phyloP scores from a whole-genome alignment of 2,113 vertebrate species.

The Orientallactaga bullata region DNA sequence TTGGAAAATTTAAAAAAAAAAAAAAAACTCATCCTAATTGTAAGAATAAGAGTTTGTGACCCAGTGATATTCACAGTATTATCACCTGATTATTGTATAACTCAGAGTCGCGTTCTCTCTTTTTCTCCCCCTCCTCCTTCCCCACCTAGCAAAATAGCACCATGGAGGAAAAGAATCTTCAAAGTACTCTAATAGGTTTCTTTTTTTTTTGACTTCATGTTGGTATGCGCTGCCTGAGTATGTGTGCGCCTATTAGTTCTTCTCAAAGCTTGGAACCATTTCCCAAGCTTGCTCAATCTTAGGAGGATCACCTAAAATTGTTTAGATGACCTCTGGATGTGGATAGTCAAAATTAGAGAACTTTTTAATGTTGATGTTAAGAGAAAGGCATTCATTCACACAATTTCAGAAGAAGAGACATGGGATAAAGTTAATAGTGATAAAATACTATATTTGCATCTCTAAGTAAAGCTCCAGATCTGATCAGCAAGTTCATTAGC shows the following conservation, averaged over 20 bases:
- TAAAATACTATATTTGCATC: neutral
- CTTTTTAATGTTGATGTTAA: neutral
- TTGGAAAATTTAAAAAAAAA: neutral
- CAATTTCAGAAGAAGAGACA: neutral
- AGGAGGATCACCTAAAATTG: neutral
- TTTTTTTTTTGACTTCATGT: neutral
- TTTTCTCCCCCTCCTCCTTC: accelerated
- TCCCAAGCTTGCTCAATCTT: neutral
- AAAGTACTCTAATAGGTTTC: neutral
- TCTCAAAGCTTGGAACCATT: neutral
- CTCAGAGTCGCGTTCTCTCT: neutral
- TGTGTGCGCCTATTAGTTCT: neutral
- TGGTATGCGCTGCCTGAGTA: neutral
- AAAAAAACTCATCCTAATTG: neutral
- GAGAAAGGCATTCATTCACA: neutral
- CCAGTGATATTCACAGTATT: neutral
- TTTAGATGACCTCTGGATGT: neutral
- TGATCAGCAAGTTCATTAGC: slow-evolving; percentile 8
- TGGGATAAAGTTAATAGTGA: slow-evolving; percentile 28
- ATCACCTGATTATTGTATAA: neutral
- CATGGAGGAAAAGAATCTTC: neutral
- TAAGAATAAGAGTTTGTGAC: neutral
- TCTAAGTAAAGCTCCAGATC: neutral
- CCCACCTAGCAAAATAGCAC: neutral
- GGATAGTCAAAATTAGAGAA: slow-evolving; percentile 18